phyloP scores from a whole-genome alignment of 2,888 invertebrate genomes.

The Seira ritae region DNA sequence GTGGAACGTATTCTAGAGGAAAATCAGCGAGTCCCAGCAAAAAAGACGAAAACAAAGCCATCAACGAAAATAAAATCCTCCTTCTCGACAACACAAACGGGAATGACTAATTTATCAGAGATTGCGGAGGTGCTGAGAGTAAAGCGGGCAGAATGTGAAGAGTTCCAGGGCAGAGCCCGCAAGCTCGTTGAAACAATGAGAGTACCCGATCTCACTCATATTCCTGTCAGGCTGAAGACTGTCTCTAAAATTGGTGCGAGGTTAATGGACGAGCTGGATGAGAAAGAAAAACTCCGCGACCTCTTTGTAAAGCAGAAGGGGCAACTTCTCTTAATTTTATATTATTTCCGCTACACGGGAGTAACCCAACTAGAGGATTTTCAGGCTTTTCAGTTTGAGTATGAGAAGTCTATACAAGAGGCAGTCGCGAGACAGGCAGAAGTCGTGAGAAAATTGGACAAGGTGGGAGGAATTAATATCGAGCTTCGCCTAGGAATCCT shows the following conservation, averaged over 20 bases:
- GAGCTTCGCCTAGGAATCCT: constrained; percentile 65
- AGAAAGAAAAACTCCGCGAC: constrained; percentile 67
- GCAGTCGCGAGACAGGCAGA: constrained; percentile 40
- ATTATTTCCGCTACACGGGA: constrained; percentile 70
- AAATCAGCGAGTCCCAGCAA: constrained; percentile 61
- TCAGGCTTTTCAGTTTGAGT: constrained; percentile 33
- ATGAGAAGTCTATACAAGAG: constrained; percentile 48
- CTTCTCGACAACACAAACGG: neutral
- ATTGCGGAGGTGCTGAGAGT: constrained; percentile 40
- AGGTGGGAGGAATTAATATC: constrained; percentile 62
- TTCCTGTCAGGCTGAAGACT: constrained; percentile 68
- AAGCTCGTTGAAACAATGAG: constrained; percentile 70
- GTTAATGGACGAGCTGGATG: constrained; percentile 61
- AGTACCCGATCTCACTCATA: constrained; percentile 70
- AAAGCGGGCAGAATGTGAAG: constrained; percentile 68
- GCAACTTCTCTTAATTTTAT: constrained; percentile 67
- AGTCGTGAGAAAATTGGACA: constrained; percentile 52
- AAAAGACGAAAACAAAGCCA: constrained; percentile 29
- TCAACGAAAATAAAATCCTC: constrained; percentile 10
- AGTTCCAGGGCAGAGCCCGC: constrained; percentile 66
- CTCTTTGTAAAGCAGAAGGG: constrained; percentile 65
- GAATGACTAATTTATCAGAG: constrained; percentile 27
- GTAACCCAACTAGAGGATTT: constrained; percentile 59
- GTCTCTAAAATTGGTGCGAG: constrained; percentile 65
- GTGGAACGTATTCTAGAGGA: constrained; percentile 68